Percentiles rank a stretch among this genome's conserved stretches.
Conservation (phyloP, 2,888 invertebrate genomes). For the Listrodromus nycthemerus region DNA sequence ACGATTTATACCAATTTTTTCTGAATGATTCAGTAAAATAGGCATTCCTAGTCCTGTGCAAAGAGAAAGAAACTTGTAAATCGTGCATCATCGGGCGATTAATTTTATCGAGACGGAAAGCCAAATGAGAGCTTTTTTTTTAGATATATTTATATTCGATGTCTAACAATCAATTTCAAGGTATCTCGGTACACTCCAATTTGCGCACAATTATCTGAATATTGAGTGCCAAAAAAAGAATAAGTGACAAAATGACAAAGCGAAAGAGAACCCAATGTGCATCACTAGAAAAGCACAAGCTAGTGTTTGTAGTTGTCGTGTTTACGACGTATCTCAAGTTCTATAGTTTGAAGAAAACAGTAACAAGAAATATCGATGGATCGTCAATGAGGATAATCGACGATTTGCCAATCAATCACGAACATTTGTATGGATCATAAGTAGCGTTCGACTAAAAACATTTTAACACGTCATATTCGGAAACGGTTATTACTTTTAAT, state of each 20-base stretch:
- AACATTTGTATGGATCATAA: constrained; percentile 38
- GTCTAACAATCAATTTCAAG: constrained; percentile 43
- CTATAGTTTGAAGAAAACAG: constrained; percentile 42
- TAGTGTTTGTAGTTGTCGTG: constrained; percentile 46
- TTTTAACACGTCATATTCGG: constrained; percentile 39
- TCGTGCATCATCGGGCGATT: constrained; percentile 14
- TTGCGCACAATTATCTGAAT: constrained; percentile 63
- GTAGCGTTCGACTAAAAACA: constrained; percentile 38
- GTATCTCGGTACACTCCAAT: constrained; percentile 49
- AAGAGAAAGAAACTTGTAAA: neutral
- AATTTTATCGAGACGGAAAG: constrained; percentile 1
- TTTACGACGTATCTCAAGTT: constrained; percentile 40
- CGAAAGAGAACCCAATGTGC: constrained; percentile 46
- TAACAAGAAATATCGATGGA: constrained; percentile 24
- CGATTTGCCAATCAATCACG: constrained; percentile 49
- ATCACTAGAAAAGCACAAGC: constrained; percentile 51
- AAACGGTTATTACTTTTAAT: constrained; percentile 22
- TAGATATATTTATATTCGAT: constrained; percentile 41
- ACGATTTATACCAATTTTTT: constrained; percentile 50
- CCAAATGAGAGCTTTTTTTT: constrained; percentile 11
- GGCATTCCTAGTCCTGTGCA: constrained; percentile 36
- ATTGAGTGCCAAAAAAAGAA: constrained; percentile 53
- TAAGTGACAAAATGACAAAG: constrained; percentile 19
- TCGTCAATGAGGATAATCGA: constrained; percentile 47
- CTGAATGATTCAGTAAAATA: neutral